Evolutionary conservation across 2,888 invertebrate genomes (phyloP).

Genomic region (Tetanocera ferruginea): DNA sequence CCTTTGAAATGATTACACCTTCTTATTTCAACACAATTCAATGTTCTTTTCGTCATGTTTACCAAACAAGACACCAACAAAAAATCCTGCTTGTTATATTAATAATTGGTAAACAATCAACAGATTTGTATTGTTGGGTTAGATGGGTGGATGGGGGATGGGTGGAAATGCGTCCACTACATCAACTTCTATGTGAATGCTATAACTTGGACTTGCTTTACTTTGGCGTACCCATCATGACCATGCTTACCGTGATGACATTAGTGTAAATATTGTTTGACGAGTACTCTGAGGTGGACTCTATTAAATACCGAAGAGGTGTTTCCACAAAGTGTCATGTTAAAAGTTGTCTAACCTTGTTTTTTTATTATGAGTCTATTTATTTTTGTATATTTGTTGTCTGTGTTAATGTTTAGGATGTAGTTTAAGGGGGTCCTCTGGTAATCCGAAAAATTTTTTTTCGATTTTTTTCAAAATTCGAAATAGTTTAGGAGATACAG

Average conservation of each 20-base stretch:
- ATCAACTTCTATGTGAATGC: background rate
- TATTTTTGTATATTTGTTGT: background rate
- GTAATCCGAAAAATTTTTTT: too few relatives aligned
- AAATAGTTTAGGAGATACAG: too few relatives aligned
- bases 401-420: background rate
- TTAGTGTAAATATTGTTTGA: conserved; percentile 3
- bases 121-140: conserved; percentile 6
- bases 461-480: too few relatives aligned
- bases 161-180: background rate
- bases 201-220: background rate
- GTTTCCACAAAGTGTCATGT: conserved; percentile 12
- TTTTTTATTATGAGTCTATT: background rate
- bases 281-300: background rate
- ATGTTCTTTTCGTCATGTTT: background rate
- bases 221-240: background rate
- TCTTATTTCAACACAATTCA: background rate
- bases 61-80: background rate
- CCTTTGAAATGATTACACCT: background rate
- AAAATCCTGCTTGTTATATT: background rate
- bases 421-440: too few relatives aligned
- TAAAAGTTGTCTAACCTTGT: background rate
- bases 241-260: conserved; percentile 8
- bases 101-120: conserved; percentile 35
- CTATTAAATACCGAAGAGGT: background rate
- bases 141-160: background rate